These are phyloP conservation scores for Magallana ariakensis DNA, from an alignment of 1,140 invertebrate species.

Conservation along the genomic window DNA sequence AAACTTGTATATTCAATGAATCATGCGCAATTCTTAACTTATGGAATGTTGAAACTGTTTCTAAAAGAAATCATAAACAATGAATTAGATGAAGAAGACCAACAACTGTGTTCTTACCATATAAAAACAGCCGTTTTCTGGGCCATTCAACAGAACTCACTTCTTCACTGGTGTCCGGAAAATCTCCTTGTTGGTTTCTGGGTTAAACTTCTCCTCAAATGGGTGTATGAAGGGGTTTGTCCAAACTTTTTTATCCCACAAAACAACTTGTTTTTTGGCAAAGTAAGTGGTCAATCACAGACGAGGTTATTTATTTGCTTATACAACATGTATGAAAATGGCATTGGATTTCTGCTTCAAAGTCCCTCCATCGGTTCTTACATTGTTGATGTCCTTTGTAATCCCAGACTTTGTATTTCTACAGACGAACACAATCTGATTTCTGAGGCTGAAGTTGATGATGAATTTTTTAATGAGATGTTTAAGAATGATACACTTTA, in stretches of 20 bases:
- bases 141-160: background rate
- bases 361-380: background rate
- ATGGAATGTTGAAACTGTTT: conserved; percentile 38
- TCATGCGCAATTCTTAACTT: conserved; percentile 41
- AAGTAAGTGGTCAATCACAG: background rate
- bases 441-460: background rate
- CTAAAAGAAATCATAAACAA: conserved; percentile 32
- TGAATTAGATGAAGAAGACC: background rate
- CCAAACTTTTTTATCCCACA: conserved; percentile 42
- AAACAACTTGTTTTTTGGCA: conserved; percentile 32
- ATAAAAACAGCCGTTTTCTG: conserved; percentile 41
- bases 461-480: background rate
- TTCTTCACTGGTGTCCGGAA: background rate
- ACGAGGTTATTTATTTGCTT: background rate
- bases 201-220: conserved; percentile 32
- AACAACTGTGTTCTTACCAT: conserved; percentile 42
- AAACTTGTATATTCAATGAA: conserved; percentile 37
- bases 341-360: background rate
- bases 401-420: background rate
- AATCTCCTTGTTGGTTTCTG: conserved; percentile 18
- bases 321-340: background rate
- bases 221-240: conserved; percentile 25
- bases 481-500: background rate
- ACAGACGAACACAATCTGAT: background rate
- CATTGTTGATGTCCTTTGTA: background rate